Evolutionary conservation across 2,113 vertebrate genomes (phyloP), one percentile per base, ranked within the genome.

Genomic region (Corvus cornix): DNA sequence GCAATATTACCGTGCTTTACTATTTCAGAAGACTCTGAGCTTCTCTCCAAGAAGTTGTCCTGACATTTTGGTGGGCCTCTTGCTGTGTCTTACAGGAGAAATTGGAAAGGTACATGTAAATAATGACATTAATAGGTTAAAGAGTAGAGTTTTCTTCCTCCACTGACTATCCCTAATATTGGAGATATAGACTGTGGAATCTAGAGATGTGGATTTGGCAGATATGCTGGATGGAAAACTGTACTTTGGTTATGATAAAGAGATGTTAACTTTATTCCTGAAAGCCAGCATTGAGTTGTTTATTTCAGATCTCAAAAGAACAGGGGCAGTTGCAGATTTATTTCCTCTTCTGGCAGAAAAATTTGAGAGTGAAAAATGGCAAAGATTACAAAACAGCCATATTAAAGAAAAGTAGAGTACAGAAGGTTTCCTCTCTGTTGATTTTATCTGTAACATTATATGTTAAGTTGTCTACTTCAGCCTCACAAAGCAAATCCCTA

Each of bases 331-430:
- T 93, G 79, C 84, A 89, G 89, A 87, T 93, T 93, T 86, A 82
- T 96, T 90, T 94, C 84, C 53, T 93, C 60, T 91, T 89, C 46
- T 87, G 84, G 74, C 90, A 94, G 90, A 87, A 94, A 93, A 91
- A 67, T 13, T 56, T 39, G 30, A 82, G 66, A 52, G 44, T 78
- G 59, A 94, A 90, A 60, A 84, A 90, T 73, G 41, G 66, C 62
- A 79, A 68, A 85, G 77, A 82, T 87, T 94, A 72, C 35, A 75
- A n/a, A 84, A 2, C 35, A 89, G 48, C 35, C 44, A 15, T 91
- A 27, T 55, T 81, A 51, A 69, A 90, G 39, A 44, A 80, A 56
- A 91, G n/a, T 37, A 41, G 59, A 88, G 84, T 84, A 74, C 77
- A 67, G 76, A 46, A 87, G 26, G 62, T 91, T 95, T 95, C 52